Percentiles rank a stretch among this genome's conserved stretches.
Conservation (phyloP, 1,140 invertebrate species). For the Matsumurasca onukii region DNA sequence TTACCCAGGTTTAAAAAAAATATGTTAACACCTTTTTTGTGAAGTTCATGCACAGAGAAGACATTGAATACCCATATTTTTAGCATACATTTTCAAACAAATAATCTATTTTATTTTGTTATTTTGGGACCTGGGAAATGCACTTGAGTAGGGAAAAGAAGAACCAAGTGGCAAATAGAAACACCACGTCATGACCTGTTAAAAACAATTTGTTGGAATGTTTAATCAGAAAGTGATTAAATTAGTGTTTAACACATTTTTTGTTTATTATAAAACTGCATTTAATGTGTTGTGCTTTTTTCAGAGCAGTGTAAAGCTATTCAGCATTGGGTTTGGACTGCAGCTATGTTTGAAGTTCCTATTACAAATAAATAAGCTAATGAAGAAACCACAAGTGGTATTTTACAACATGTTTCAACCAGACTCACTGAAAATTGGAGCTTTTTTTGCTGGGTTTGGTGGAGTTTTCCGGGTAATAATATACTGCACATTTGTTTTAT, state of each 20-base stretch:
- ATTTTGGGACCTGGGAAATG: background rate
- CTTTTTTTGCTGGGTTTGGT: conserved; percentile 63
- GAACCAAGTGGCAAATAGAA: too few species aligned
- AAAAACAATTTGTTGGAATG: background rate
- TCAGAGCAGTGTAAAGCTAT: conserved; percentile 58
- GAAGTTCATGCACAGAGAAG: too few species aligned
- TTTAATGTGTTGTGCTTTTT: conserved; percentile 42
- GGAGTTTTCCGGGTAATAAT: conserved; percentile 60
- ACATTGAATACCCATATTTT: too few species aligned
- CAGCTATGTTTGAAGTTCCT: conserved; percentile 60
- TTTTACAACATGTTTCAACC: conserved; percentile 55
- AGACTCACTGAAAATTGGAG: conserved; percentile 58
- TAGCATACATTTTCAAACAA: too few species aligned
- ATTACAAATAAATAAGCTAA: conserved; percentile 52
- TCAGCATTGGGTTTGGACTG: conserved; percentile 57
- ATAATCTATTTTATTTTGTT: too few species aligned
- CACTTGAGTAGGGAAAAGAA: background rate
- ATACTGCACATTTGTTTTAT: background rate
- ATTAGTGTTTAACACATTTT: background rate
- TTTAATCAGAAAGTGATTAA: background rate
- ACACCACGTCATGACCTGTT: too few species aligned
- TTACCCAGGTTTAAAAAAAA: background rate
- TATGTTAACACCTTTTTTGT: too few species aligned
- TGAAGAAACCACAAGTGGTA: conserved; percentile 53
- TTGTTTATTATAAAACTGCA: conserved; percentile 31